Base-by-base conservation (phyloP, 2,888 invertebrate species). In the Drosophila cracens region DNA sequence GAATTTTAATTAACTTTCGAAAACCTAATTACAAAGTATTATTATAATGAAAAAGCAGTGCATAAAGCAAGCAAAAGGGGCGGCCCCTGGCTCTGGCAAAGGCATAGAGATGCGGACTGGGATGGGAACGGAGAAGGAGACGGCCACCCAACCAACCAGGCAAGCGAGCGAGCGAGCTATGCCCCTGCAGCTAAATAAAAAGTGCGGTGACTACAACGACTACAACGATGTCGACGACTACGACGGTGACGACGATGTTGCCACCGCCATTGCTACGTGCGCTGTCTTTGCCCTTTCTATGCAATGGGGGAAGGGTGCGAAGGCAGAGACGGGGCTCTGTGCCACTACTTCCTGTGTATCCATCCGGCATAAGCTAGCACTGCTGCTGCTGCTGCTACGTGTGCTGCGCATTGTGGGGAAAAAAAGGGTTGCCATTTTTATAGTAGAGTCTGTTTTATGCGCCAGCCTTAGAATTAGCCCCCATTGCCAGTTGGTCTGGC, bases 11-110 rank as follows among this genome's bases (percentile, higher is more conserved):
- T 92, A 92, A 92, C 92, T 92, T 92, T 92, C 91, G 90, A 92
- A 92, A 92, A 92, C 92, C 92, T 92, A 92, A 92, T 92, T 92
- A 92, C 90, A 92, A 92, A 92, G 92, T 91, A 92, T 92, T 92
- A 92, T 92, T 89, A 92, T 92, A 90, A 92, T 91, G 91, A 92
- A 92, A 87, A 87, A 87, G 89, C 89, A 89, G 89, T 82, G 87
- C 87, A 87, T 89, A 87, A 92, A 90, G 87, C 84, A 66, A 76
- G 75, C 54, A 46, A 70, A 68, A 70, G 66, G 74, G 56, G 73
- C 69, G 57, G 57, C 69, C 74, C 62, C 52, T 49, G 67, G 52
- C 46, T 51, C 48, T 62, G 51, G 67, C 52, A 29, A 16, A 51
- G 56, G 43, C 46, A 59, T 49, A 36, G 29, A 29, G 27, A 38